Percentiles rank a stretch among this genome's conserved stretches.
These are phyloP conservation scores for Cheiracanthium punctorium DNA, from an alignment of 2,888 invertebrate species.

Conservation along the genomic window DNA sequence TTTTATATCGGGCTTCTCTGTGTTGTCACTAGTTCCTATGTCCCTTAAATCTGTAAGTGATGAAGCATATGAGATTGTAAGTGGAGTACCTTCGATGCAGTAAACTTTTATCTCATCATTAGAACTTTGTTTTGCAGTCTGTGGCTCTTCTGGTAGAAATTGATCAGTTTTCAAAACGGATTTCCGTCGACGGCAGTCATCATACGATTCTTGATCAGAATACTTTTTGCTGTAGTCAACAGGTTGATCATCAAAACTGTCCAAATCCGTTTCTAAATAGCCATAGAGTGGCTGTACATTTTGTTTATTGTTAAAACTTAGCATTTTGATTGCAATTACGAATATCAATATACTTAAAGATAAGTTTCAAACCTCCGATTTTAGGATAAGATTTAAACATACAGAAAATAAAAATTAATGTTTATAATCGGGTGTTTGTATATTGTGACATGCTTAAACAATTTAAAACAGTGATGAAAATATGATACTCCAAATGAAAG, in stretches of 20 bases:
- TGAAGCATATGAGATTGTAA: constrained; percentile 91
- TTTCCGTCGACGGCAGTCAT: not conserved
- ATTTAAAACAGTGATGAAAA: too few species aligned
- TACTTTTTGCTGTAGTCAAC: constrained; percentile 94
- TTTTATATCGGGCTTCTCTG: not conserved
- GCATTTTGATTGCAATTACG: too few species aligned
- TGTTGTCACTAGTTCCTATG: not conserved
- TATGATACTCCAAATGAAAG: too few species aligned
- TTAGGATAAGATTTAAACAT: too few species aligned
- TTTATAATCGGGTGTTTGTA: too few species aligned
- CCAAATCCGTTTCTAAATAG: constrained; percentile 86
- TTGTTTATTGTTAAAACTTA: constrained; percentile 20
- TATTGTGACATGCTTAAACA: too few species aligned
- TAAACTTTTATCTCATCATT: constrained; percentile 93
- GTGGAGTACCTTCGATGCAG: constrained; percentile 94
- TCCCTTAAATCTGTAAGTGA: constrained; percentile 87
- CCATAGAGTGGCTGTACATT: constrained; percentile 15
- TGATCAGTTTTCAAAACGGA: constrained; percentile 12
- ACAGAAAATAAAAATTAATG: too few species aligned
- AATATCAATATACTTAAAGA: too few species aligned
- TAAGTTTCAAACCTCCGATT: too few species aligned
- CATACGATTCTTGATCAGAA: constrained; percentile 78
- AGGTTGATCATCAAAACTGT: constrained; percentile 82
- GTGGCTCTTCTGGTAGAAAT: not conserved
- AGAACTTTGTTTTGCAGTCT: constrained; percentile 6